Conservation (phyloP, 2,888 invertebrate species). For the Agriopis marginaria region DNA sequence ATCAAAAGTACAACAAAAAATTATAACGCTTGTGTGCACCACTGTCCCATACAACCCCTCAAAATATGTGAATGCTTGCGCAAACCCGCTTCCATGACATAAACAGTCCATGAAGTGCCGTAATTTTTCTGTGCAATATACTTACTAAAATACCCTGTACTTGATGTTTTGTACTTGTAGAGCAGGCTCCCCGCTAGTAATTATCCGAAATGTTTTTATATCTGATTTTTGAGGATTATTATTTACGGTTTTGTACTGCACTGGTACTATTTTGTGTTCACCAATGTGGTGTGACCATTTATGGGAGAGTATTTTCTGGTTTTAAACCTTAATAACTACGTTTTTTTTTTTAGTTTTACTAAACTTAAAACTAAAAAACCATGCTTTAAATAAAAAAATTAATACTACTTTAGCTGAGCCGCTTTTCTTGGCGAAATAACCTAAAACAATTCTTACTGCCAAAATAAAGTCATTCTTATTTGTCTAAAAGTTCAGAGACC, state of each 20-base stretch:
- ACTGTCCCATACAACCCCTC: constrained; percentile 79
- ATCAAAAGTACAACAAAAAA: constrained; percentile 1
- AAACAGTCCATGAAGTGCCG: constrained; percentile 79
- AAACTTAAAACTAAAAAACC: too few species aligned
- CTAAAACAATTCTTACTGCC: too few species aligned
- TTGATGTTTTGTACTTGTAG: constrained; percentile 73
- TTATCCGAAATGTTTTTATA: constrained; percentile 85
- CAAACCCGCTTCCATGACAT: constrained; percentile 86
- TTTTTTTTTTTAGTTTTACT: too few species aligned
- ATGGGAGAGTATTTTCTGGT: constrained; percentile 8
- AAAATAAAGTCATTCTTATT: too few species aligned
- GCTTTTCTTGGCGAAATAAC: too few species aligned
- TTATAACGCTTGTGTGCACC: constrained; percentile 47
- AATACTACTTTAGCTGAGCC: too few species aligned
- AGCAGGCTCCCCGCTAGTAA: constrained; percentile 79
- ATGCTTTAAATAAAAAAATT: too few species aligned
- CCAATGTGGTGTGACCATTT: constrained; percentile 41
- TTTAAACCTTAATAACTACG: background rate
- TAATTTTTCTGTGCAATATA: constrained; percentile 63
- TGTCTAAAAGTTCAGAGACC: too few species aligned
- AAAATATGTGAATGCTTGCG: constrained; percentile 86
- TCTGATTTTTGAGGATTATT: constrained; percentile 83
- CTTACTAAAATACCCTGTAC: constrained; percentile 58
- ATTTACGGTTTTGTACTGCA: constrained; percentile 75
- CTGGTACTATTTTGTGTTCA: constrained; percentile 47